Base-by-base conservation (phyloP, 2,113 vertebrate genomes). In the Cephalopterus ornatus region DNA sequence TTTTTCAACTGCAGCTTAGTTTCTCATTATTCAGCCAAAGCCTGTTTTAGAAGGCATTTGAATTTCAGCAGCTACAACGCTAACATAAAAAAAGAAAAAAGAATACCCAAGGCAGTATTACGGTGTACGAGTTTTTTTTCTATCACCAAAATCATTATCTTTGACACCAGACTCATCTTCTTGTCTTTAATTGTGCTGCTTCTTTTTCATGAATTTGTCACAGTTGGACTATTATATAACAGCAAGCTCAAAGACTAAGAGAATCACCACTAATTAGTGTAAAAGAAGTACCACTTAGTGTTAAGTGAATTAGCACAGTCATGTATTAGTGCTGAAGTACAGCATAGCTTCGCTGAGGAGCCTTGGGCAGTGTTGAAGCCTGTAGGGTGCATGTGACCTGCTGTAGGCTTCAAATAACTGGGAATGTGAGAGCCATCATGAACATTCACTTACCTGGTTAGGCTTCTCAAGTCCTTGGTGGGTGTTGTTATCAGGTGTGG, bases 341-440 rank as follows among this genome's bases (percentile, higher is more conserved):
- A 44, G 17, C 2, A 1, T n/a, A 30, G 28, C 49, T 85, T 95
- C 3, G 4, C 42, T 77, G 20, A 65, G 58, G 47, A 91, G 61
- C 21, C n/a, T n/a, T 47, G 33, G 32, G 55, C 88, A 27, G 9
- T 74, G 8, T 3, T 59, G 50, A 88, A 49, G 47, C 47, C 41
- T 71, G 21, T 23, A 39, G 56, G 4, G 26, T 37, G 26, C 32
- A 9, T n/a, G 11, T 56, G 61, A 42, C 32, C 5, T 56, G 44
- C 49, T 47, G 21, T 35, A 56, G 71, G 37, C 37, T 88, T 91
- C 70, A 68, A 62, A 26, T 85, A 56, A 46, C 71, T 58, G 58
- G 5, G 42, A 79, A 32, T 32, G 21, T 0, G 0, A 27, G 46
- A 78, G 35, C 30, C 1, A 0, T 61, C 11, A 11, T 27, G n/a